Base-by-base conservation (phyloP, 2,888 invertebrate species). In the Chirona hameri region DNA sequence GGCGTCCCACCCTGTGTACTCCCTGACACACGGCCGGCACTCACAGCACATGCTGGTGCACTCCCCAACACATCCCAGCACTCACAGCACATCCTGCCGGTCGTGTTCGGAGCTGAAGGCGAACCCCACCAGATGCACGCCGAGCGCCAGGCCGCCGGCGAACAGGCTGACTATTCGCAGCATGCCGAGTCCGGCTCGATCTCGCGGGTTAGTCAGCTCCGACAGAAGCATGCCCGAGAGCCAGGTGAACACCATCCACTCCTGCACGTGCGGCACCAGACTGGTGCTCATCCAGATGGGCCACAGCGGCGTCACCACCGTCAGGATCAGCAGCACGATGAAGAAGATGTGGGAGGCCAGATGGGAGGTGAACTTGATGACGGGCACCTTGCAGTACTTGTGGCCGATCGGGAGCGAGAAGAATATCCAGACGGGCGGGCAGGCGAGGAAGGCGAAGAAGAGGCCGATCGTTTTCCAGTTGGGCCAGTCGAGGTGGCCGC, bases 321-420 rank as follows among this genome's bases (percentile, higher is more conserved):
- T 96, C 86, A 98, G 91, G 86, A 96, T 92, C 86, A 99, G 92
- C 87, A 99, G 93, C 85, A 96, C 90, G 93, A 99, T 98, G 86
- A 99, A 92, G 89, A 98, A 98, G 87, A 99, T 93, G 90, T 99
- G 99, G 14, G 99, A 98, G 46, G 99, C 98, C 86, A 99, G 91
- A 89, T 99, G 99, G 79, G 98, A 98, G 95, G 99, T 98, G 90
- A 99, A 99, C 90, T 99, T 99, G 87, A 99, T 98, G 87, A 99
- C 98, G 83, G 99, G 99, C 87, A 99, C 96, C 91, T 98, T 96
- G 91, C 97, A 96, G 90, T 95, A 97, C 89, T 95, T 95, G 90
- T 97, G 97, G 76, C 96, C 96, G 87, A 98, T 90, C 82, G 98
- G 98, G 87, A 98, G 92, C 83, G 98, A 97, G 88, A 98, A 96